Percentiles rank a stretch among this genome's conserved stretches.
Conservation (phyloP, 2,797 vertebrate species). For the Myotis daubentonii region DNA sequence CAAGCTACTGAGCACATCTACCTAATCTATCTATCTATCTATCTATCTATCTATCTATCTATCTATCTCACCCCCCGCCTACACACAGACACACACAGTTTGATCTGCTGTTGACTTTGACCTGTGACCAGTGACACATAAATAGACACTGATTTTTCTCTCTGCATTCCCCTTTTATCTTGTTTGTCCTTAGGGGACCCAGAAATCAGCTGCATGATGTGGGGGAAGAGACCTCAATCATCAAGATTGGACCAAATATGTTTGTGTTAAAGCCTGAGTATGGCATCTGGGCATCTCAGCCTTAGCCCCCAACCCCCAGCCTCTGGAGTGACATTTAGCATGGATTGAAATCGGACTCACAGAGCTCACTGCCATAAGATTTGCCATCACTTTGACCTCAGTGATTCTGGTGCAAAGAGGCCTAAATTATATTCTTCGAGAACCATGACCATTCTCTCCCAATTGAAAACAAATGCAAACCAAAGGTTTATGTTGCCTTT, state of each 20-base stretch:
- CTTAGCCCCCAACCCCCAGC: not conserved
- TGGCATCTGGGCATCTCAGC: not conserved
- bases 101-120: not conserved
- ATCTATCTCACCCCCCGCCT: not conserved
- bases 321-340: not conserved
- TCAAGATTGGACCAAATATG: not conserved
- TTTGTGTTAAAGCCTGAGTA: conserved; percentile 37
- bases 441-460: not conserved
- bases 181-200: not conserved
- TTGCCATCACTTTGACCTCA: not conserved
- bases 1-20: not conserved
- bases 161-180: not conserved
- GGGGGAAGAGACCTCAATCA: not conserved
- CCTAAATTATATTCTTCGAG: conserved; percentile 18
- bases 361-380: not conserved
- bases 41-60: not conserved
- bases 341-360: not conserved
- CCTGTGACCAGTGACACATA: not conserved
- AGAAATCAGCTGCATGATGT: not conserved
- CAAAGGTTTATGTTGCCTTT: conserved; percentile 19
- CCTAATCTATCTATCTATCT: not conserved
- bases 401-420: not conserved
- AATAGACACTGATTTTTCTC: not conserved
- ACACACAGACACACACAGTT: not conserved
- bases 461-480: conserved; percentile 42